Evolutionary conservation across 1,140 invertebrate species (phyloP), one percentile per base, ranked within the genome.

Genomic region (Helicoverpa zea): DNA sequence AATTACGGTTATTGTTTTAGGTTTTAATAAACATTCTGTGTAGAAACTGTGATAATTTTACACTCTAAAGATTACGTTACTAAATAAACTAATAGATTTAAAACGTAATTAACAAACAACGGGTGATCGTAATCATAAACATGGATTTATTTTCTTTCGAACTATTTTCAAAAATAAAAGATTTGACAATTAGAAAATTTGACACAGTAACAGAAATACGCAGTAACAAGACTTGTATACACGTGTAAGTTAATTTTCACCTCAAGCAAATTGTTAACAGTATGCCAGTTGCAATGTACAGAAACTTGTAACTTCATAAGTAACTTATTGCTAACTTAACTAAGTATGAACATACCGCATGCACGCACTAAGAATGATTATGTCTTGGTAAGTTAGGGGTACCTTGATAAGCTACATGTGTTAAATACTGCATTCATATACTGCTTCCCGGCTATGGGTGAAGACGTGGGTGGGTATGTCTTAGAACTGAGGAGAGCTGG

Each of bases 1-100:
- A 52, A 72, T 54, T 52, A 52, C 49, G 64, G 68, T 72, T 72
- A 72, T 51, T 30, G 68, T 52, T 52, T 52, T 52, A 72, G 49
- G 47, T 72, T 51, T 54, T 72, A 29, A 72, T 73, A 73, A 73
- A 73, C 52, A 73, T 72, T 72, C 23, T 72, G 23, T 12, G 43
- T 47, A 49, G 43, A 49, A n/a, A 43, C 43, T 68, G 64, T 68
- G 43, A 68, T 68, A 68, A 68, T 68, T 49, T 68, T 68, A 68
- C 16, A 13, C 43, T 49, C 16, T 47, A 58, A 58, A 58, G 18
- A 58, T 43, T 43, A 43, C 35, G 35, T 43, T 43, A 43, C 35
- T 43, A 43, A 43, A 43, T 43, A 43, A 9, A 43, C 35, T 43
- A 43, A 43, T 43, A 43, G 35, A 43, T 43, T 43, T 43, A 43